Evolutionary conservation across 2,888 invertebrate species (phyloP), one percentile per base, ranked within the genome.

Genomic region (Nesidiocoris tenuis): DNA sequence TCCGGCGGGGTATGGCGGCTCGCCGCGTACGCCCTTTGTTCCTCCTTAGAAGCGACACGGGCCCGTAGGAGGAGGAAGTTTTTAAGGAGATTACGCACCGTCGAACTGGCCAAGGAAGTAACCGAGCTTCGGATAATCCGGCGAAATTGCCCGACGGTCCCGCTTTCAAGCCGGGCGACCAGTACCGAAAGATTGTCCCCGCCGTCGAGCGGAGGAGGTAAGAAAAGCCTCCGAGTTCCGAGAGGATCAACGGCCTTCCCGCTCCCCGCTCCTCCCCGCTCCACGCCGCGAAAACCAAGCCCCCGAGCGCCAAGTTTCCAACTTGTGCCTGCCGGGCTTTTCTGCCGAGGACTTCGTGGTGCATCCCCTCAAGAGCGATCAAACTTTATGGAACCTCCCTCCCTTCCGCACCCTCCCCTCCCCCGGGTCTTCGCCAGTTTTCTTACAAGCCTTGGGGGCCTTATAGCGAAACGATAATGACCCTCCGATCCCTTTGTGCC

Each of bases 391-490:
- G 39, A 54, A 61, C 72, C 54, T 18, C 54, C 61, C 9, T 54
- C 39, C 54, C 18, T 19, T 16, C 61, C 22, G n/a, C 19, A 7
- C 21, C 22, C 22, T 19, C 25, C 21, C 71, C 72, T 12, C 39
- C 5, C 39, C n/a, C n/a, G n/a, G n/a, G n/a, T n/a, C n/a, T n/a
- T n/a, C n/a, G n/a, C n/a, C n/a, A n/a, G n/a, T 39, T 39, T 59
- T 59, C 19, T 59, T n/a, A 59, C n/a, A 59, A n/a, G 19, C 59
- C 59, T n/a, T n/a, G 19, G 18, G 55, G 63, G 17, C 61, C 72
- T 70, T 70, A 63, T 19, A 70, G 59, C 61, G 21, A 39, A 72
- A 72, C 61, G 72, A 72, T 72, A 72, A 72, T 72, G 61, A 72
- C 72, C 61, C 61, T 25, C 24, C 61, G 22, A 19, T 18, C 23